Evolutionary conservation across 2,797 vertebrate genomes (phyloP), one percentile per base, ranked within the genome.

Genomic region (Kryptolebias ocellatus): DNA sequence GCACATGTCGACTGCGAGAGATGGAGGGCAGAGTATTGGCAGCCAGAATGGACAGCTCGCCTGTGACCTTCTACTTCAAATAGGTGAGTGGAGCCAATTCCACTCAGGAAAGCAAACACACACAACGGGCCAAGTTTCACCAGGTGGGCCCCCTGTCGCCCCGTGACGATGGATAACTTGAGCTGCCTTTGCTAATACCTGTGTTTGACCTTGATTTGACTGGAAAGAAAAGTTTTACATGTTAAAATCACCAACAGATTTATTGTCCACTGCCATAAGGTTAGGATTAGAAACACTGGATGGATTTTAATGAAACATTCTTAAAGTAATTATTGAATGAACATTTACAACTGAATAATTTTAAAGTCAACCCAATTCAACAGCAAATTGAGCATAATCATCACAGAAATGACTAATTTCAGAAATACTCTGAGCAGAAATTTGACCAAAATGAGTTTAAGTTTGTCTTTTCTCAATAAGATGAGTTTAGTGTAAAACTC

Each of bases 61-160:
- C 64, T 75, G 68, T 91, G 87, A 90, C 87, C 88, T 90, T 90
- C 87, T 81, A 86, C 86, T 81, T 91, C 83, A 90, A 86, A 88
- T 74, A 69, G 74, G 68, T 76, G 72, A 77, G n/a, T 31, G 27
- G 67, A 82, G 87, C 91, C 89, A 90, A 86, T 58, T 86, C 78
- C 74, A 76, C 57, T 64, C 76, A 63, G 83, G 83, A 64, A 50
- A 63, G 65, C 51, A 50, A 63, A 64, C 51, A 45, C 49, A 42
- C 52, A 31, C 44, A 24, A 60, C 17, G 15, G 18, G 84, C 84
- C 87, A 87, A 86, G 58, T 76, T 78, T 82, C 74, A 67, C 63
- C 3, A 6, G 64, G 4, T 31, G 55, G 52, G 2, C n/a, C 45
- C 56, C 31, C 14, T 15, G 15, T 34, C 17, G 20, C 5, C 31